phyloP scores from a whole-genome alignment of 2,888 invertebrate genomes.

The Lagria hirta region DNA sequence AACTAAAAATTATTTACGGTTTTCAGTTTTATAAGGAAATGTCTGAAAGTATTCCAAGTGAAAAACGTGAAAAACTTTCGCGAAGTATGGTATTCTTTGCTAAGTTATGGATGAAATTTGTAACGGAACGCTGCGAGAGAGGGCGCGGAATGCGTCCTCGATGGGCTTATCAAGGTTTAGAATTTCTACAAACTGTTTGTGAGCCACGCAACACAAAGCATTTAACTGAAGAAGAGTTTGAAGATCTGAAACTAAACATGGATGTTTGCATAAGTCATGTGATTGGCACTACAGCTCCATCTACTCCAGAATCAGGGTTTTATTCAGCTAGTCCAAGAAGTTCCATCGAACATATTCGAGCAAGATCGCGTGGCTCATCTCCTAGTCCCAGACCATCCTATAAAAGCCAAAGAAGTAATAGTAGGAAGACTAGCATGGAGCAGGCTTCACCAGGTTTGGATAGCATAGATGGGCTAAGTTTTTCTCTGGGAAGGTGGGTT shows the following conservation, averaged over 20 bases:
- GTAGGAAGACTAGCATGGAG: constrained; percentile 49
- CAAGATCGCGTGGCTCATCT: constrained; percentile 49
- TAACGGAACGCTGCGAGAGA: constrained; percentile 78
- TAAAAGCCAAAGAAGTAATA: constrained; percentile 47
- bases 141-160: constrained; percentile 74
- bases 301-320: constrained; percentile 51
- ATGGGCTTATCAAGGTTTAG: constrained; percentile 88
- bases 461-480: constrained; percentile 34
- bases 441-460: constrained; percentile 41
- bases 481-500: constrained; percentile 12
- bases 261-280: constrained; percentile 87
- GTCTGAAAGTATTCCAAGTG: constrained; percentile 62
- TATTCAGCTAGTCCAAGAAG: constrained; percentile 45
- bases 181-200: constrained; percentile 82
- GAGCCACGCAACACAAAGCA: constrained; percentile 80
- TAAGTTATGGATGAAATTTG: constrained; percentile 88
- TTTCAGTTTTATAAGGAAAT: constrained; percentile 71
- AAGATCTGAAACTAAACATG: constrained; percentile 75
- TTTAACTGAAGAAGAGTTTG: constrained; percentile 76
- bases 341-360: constrained; percentile 44
- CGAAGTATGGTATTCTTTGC: constrained; percentile 69
- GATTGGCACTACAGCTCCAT: constrained; percentile 61
- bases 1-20: too few relatives aligned
- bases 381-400: constrained; percentile 51
- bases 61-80: constrained; percentile 56